Evolutionary conservation across 2,113 vertebrate species (phyloP), one percentile per base, ranked within the genome.

Genomic region (Myxocyprinus asiaticus): DNA sequence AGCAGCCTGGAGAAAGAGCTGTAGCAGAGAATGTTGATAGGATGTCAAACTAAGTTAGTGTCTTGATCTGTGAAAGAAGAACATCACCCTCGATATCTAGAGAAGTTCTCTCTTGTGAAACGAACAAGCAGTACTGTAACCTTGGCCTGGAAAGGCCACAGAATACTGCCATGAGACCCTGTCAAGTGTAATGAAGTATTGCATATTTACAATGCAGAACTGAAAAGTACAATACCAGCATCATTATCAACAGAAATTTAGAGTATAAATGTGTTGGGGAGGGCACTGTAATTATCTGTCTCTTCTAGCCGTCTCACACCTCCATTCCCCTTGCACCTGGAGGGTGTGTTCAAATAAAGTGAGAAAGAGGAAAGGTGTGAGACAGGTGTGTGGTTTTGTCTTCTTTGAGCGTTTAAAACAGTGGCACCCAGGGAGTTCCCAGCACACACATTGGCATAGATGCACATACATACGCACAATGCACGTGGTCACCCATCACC

Each of bases 21-120:
- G 62, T 33, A 78, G 75, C 10, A n/a, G 33, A 61, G 62, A 66
- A 68, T 78, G 81, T 64, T 84, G 71, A 79, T 76, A 63, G 77
- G 67, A 81, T 83, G 79, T 77, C 84, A 73, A 73, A 85, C 48
- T 82, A 76, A 77, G 64, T 84, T 82, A 78, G 70, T 66, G 81
- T 75, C 33, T 77, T 75, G 44, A 53, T 74, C 61, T 76, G 77
- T 9, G 66, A 80, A 50, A 51, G 12, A 74, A 77, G 53, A 76
- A 73, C 82, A 65, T 80, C 64, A 53, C 67, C 42, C 75, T 70
- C 67, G 73, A 81, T 83, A 79, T 84, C 80, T 72, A 81, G 69
- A 80, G 50, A 84, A 15, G 51, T 48, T 73, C 63, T 76, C 12
- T 65, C 63, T 61, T 44, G 77, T 77, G 61, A 47, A 58, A 71